A percentile compares a stretch with the other conserved stretches of the same genome.
Evolutionary conservation across 2,888 invertebrate species (phyloP).

Genomic region (Troilus luridus): DNA sequence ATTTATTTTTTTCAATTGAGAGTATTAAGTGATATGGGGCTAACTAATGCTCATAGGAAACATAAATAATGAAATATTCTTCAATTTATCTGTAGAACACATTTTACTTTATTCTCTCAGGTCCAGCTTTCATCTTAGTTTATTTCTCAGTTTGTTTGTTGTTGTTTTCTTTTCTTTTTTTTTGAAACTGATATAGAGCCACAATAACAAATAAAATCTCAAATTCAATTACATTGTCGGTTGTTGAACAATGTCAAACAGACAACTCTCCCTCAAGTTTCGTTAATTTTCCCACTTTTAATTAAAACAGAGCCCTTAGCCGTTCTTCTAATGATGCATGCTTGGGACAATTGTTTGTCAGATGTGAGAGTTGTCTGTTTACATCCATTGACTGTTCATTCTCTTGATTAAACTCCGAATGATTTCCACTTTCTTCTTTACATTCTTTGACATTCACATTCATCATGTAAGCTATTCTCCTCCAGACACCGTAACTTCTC

Average conservation of each 20-base stretch:
- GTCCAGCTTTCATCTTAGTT: not conserved
- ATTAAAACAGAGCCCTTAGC: not conserved
- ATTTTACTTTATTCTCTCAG: not conserved
- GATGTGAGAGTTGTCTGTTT: not conserved
- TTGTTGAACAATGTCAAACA: not conserved
- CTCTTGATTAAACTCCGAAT: not conserved
- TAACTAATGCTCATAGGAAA: slow-evolving; percentile 16
- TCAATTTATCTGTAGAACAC: not conserved
- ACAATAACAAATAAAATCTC: slow-evolving; percentile 13
- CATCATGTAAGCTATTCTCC: slow-evolving; percentile 69
- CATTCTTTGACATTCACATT: not conserved
- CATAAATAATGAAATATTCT: slow-evolving; percentile 15
- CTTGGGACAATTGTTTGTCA: not conserved
- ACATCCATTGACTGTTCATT: not conserved
- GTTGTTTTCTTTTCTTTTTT: not conserved
- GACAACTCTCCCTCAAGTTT: not conserved
- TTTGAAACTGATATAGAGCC: not conserved
- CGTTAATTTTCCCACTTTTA: not conserved
- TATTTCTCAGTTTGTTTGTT: not conserved
- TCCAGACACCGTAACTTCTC: slow-evolving; percentile 73
- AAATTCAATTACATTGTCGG: not conserved
- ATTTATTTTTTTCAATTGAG: slow-evolving; percentile 2
- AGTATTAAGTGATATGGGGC: slow-evolving; percentile 10
- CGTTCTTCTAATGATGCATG: not conserved
- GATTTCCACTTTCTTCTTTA: not conserved